Conservation (phyloP, 2,797 vertebrate species). For the Oophaga sylvatica region DNA sequence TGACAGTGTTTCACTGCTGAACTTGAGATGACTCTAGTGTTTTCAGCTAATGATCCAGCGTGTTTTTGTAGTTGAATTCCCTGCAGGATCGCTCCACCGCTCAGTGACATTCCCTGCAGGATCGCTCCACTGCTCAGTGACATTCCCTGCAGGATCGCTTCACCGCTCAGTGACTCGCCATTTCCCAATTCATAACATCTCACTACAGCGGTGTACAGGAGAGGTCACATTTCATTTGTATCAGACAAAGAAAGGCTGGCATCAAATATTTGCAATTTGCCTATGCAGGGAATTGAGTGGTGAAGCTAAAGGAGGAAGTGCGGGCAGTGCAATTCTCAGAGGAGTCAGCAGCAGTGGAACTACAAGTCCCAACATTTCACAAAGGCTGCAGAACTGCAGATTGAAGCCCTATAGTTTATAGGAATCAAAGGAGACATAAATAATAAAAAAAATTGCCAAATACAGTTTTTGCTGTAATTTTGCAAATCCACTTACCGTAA, state of each 20-base stretch:
- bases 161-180: conserved; percentile 13
- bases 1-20: neutral
- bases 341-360: neutral
- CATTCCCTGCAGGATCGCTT: neutral
- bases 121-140: neutral
- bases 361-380: too few relatives aligned
- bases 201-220: neutral
- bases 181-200: neutral
- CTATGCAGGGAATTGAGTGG: neutral
- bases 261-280: neutral
- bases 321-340: neutral
- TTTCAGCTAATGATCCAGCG: neutral
- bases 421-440: too few relatives aligned
- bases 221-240: conserved; percentile 7
- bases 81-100: neutral
- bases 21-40: neutral
- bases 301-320: neutral
- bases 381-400: too few relatives aligned
- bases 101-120: conserved; percentile 14
- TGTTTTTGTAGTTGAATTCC: neutral
- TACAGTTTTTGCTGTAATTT: too few relatives aligned
- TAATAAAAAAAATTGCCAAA: too few relatives aligned
- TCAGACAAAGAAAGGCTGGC: neutral
- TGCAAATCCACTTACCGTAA: too few relatives aligned
- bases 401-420: too few relatives aligned